Evolutionary conservation across 2,113 vertebrate species (phyloP), one percentile per base, ranked within the genome.

Genomic region (Sander vitreus): DNA sequence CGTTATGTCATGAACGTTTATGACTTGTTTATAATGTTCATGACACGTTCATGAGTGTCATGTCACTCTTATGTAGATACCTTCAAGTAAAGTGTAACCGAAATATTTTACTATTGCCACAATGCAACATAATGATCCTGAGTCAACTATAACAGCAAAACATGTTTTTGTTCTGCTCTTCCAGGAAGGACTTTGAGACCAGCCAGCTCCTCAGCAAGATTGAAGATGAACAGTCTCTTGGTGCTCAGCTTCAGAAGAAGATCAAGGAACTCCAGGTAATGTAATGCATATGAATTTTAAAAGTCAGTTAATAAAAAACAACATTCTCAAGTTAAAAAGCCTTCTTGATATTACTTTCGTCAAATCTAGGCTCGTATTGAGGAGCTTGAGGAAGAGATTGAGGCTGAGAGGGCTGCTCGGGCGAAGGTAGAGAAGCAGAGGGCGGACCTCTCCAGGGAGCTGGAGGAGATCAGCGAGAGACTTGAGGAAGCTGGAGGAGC

Each of bases 391-490:
- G 97, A 98, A 0, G 97, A 98, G 91, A 98, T 97, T 1, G 97
- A 99, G 84, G 96, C 96, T 4, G 97, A 98, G 55, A 87, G 96
- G 1, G 92, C 97, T 3, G 93, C 95, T 71, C 78, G 94, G 0
- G 96, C 97, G 10, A 98, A 97, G 43, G 90, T 96, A 25, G 96
- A 97, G 89, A 97, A 97, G 91, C 94, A 96, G 76, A 90, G 96
- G 48, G 88, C 95, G 62, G 96, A 96, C 16, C 95, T 97, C 19
- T 96, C 96, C 0, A 94, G 96, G 86, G 97, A 98, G 77, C 94
- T 97, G 65, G 96, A 97, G 80, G 96, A 97, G 93, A 97, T 97
- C 95, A 30, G 96, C 89, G 91, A 94, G 90, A 92, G 93, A 88
- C 93, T 93, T 0, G 93, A 94, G 68, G 93, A 94, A 62, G 93